These are phyloP conservation scores for Notodonta dromedarius DNA, from an alignment of 2,888 invertebrate genomes.

Conservation along the genomic window DNA sequence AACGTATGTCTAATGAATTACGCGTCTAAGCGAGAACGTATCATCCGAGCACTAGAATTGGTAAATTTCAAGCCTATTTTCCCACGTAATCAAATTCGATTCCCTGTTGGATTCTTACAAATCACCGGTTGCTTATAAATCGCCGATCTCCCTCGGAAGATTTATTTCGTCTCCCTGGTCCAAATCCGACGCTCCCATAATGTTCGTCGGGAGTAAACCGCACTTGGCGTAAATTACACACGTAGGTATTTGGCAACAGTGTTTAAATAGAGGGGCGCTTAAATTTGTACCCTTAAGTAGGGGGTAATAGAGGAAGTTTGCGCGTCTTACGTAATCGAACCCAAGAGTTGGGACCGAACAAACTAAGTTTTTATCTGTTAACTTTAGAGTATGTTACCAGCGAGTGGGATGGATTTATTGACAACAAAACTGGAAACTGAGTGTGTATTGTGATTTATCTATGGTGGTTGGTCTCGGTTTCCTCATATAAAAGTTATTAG, in stretches of 20 bases:
- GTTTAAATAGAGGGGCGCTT: conserved; percentile 69
- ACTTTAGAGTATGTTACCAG: conserved; percentile 62
- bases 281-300: conserved; percentile 64
- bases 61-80: conserved; percentile 61
- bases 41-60: conserved; percentile 48
- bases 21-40: conserved; percentile 15
- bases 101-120: conserved; percentile 71
- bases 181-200: conserved; percentile 40
- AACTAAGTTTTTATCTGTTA: conserved; percentile 74
- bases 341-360: conserved; percentile 52
- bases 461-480: conserved; percentile 4
- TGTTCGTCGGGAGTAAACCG: conserved; percentile 61
- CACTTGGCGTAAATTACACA: conserved; percentile 69
- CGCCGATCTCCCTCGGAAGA: conserved; percentile 64
- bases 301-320: conserved; percentile 70
- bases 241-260: conserved; percentile 66
- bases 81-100: conserved; percentile 61
- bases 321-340: conserved; percentile 69
- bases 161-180: conserved; percentile 62
- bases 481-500: background rate
- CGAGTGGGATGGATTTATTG: conserved; percentile 63
- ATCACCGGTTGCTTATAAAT: conserved; percentile 77
- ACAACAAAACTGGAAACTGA: conserved; percentile 50
- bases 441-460: conserved; percentile 32
- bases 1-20: conserved; percentile 3